Conservation (phyloP, 1,140 invertebrate species). For the Zaprionus taronus region DNA sequence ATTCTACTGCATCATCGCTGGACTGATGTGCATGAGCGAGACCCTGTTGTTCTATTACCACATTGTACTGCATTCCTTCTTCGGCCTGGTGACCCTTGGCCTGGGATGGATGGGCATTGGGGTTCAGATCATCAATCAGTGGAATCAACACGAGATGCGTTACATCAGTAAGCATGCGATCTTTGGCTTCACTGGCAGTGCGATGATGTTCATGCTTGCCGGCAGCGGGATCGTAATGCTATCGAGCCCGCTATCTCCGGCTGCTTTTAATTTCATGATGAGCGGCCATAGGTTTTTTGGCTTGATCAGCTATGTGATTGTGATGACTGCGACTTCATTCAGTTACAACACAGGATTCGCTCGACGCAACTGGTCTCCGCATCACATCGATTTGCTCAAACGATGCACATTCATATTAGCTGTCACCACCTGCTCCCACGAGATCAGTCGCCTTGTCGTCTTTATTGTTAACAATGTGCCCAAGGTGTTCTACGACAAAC, state of each 20-base stretch:
- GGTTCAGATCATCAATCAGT: neutral
- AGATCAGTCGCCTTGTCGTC: neutral
- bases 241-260: neutral
- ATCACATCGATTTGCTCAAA: conserved; percentile 13
- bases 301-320: conserved; percentile 1
- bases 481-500: neutral
- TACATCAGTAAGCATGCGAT: conserved; percentile 35
- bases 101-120: conserved; percentile 32
- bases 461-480: conserved; percentile 8
- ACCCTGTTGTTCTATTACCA: conserved; percentile 2
- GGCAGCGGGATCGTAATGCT: conserved; percentile 17
- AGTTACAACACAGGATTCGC: conserved; percentile 40
- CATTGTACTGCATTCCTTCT: conserved; percentile 4
- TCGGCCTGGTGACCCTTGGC: conserved; percentile 22
- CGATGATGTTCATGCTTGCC: neutral
- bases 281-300: conserved; percentile 28
- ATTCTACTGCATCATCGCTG: conserved; percentile 23
- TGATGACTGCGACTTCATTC: conserved; percentile 21
- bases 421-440: neutral
- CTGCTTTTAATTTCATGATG: neutral
- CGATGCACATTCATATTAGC: neutral
- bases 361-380: conserved; percentile 15
- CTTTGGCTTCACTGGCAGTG: conserved; percentile 8
- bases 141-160: neutral
- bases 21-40: conserved; percentile 25